Base-by-base conservation (phyloP, 2,888 invertebrate species). In the Scaptomyza flava region DNA sequence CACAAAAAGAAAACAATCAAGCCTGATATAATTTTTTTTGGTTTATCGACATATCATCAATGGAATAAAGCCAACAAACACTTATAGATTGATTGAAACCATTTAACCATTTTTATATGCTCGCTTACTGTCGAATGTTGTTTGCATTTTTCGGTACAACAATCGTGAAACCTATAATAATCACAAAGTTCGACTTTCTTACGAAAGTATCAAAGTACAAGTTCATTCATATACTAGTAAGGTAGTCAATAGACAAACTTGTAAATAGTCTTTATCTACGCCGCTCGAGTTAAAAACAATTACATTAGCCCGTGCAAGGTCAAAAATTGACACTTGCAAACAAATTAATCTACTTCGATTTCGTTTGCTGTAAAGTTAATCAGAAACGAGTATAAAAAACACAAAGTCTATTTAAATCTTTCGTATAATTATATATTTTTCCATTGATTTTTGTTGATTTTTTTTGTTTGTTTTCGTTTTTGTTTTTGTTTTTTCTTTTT, bases 391-490 rank as follows among this genome's bases (percentile, higher is more conserved):
- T 3, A 23, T 4, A 23, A 23, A 23, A 23, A 70, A 46, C 23
- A 43, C 27, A 68, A 53, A 71, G 58, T 50, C 52, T 30, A 12
- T 27, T 58, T 69, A 46, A 64, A 66, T 77, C 78, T 75, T 81
- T 87, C 72, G 72, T 87, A 85, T 81, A 81, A 72, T 81, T 85
- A 87, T 81, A 87, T 81, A 81, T 81, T 87, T 79, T 81, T 83
- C 68, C 60, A 72, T 63, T 81, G 67, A 72, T 84, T 84, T 78
- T 61, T 65, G 81, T 50, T 71, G 53, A 17, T 58, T n/a, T 53
- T 53, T 69, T 69, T 60, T 69, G 33, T 66, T 20, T 62, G 23
- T 63, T 38, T 65, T 62, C 65, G 8, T 42, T 59, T 23, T 30
- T 30, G 8, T 42, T 59, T 23, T 30, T 30, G 33, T 63, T 65